Evolutionary conservation across 2,888 invertebrate species (phyloP).

Genomic region (Tiliacea aurago): DNA sequence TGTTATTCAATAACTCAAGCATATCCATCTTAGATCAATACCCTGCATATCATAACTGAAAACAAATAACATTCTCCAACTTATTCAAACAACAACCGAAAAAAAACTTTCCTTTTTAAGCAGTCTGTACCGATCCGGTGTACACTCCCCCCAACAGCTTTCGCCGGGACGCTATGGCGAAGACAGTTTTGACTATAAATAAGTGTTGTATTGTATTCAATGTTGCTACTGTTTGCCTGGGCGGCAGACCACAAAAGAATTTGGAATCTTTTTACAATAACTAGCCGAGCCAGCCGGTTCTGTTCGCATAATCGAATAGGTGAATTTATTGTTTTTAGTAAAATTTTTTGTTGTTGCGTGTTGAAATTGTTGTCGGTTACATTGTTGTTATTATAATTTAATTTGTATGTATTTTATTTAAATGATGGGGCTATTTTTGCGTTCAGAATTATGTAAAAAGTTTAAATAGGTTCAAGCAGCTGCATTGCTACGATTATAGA

Average conservation of each 20-base stretch:
- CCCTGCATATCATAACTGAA: not conserved
- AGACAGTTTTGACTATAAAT: conserved; percentile 90
- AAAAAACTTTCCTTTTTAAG: conserved; percentile 39
- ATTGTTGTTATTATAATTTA: conserved; percentile 50
- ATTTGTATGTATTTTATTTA: conserved; percentile 33
- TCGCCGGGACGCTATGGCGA: conserved; percentile 87
- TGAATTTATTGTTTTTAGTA: conserved; percentile 55
- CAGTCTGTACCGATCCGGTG: conserved; percentile 58
- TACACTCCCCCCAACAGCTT: conserved; percentile 68
- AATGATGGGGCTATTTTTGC: not conserved
- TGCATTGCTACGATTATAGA: not conserved
- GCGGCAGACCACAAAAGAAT: conserved; percentile 89
- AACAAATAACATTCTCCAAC: conserved; percentile 16
- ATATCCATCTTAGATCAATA: not conserved
- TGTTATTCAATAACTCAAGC: too few relatives aligned
- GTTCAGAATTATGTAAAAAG: conserved; percentile 3
- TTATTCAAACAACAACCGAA: not conserved
- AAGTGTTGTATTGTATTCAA: conserved; percentile 90
- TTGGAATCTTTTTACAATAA: conserved; percentile 83
- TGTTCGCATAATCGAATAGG: conserved; percentile 64
- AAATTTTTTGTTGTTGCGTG: conserved; percentile 29
- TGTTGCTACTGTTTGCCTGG: conserved; percentile 85
- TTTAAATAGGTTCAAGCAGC: conserved; percentile 5
- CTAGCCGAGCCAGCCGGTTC: conserved; percentile 71
- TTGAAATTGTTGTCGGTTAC: conserved; percentile 44